These are phyloP conservation scores for Sycophaga agraensis DNA, from an alignment of 1,140 invertebrate species.

Conservation along the genomic window DNA sequence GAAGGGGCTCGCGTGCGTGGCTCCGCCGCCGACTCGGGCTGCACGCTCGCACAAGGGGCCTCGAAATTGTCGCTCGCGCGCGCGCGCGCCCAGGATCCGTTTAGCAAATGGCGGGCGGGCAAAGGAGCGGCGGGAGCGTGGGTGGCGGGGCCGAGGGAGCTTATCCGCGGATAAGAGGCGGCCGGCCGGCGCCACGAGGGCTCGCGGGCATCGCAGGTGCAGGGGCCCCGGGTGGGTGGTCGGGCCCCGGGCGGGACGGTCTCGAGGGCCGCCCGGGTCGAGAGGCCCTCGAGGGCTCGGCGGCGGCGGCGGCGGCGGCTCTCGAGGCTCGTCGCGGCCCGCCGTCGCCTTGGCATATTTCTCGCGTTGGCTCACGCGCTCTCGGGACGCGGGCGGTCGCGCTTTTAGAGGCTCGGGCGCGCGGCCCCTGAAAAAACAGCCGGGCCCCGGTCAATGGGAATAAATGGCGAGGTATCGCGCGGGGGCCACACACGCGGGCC, in stretches of 20 bases:
- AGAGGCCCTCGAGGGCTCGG: constrained; percentile 32
- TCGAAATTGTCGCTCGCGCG: no score
- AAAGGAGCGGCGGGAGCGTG: no score
- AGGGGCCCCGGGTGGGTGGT: not conserved
- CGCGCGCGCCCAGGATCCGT: no score
- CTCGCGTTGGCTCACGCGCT: constrained; percentile 18
- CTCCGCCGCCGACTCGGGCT: no score
- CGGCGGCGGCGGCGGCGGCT: not conserved
- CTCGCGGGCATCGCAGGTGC: no score
- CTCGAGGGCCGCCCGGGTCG: constrained; percentile 53
- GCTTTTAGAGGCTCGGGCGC: constrained; percentile 45
- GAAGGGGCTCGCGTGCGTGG: no score
- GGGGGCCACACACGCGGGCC: constrained; percentile 47
- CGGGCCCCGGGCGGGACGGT: not conserved
- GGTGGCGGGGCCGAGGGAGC: no score
- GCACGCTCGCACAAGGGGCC: no score
- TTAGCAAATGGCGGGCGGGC: no score
- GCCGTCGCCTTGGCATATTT: not conserved
- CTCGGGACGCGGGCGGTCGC: constrained; percentile 44
- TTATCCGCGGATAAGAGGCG: no score
- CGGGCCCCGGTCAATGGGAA: not conserved
- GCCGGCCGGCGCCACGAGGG: no score
- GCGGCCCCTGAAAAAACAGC: constrained; percentile 37
- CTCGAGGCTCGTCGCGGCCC: not conserved
- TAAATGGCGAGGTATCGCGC: constrained; percentile 5